These are phyloP conservation scores for Mobula birostris DNA, from an alignment of 2,113 vertebrate genomes.

Conservation along the genomic window DNA sequence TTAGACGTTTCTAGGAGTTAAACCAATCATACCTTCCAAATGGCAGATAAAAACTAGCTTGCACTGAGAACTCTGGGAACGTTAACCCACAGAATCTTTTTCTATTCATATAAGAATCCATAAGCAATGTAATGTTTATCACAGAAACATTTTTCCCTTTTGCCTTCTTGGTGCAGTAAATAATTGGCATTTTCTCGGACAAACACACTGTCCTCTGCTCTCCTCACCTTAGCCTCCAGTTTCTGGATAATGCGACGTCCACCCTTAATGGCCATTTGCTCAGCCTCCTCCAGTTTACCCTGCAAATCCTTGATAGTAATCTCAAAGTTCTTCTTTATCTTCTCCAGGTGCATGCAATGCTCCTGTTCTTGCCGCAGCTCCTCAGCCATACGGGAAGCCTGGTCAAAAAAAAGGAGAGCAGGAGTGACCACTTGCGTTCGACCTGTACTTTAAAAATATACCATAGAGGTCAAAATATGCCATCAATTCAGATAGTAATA, in stretches of 20 bases:
- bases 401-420: neutral
- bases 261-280: conserved; percentile 57
- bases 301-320: conserved; percentile 58
- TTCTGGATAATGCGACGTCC: conserved; percentile 55
- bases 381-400: conserved; percentile 61
- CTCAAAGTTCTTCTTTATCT: conserved; percentile 65
- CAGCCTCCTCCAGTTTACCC: conserved; percentile 58
- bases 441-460: conserved; percentile 10
- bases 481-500: neutral
- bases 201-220: conserved; percentile 1
- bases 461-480: neutral
- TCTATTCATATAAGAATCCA: neutral
- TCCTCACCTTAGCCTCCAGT: conserved; percentile 54
- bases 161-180: neutral
- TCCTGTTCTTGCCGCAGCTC: conserved; percentile 62
- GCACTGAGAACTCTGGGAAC: neutral
- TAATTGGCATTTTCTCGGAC: neutral
- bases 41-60: neutral
- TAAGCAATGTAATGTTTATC: neutral
- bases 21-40: neutral
- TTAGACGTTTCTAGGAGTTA: neutral
- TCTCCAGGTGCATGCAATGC: conserved; percentile 62
- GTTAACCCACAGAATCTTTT: neutral
- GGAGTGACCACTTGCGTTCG: neutral
- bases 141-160: neutral